Base-by-base conservation (phyloP, 2,797 vertebrate genomes). In the Spinibarbus caldwelli region DNA sequence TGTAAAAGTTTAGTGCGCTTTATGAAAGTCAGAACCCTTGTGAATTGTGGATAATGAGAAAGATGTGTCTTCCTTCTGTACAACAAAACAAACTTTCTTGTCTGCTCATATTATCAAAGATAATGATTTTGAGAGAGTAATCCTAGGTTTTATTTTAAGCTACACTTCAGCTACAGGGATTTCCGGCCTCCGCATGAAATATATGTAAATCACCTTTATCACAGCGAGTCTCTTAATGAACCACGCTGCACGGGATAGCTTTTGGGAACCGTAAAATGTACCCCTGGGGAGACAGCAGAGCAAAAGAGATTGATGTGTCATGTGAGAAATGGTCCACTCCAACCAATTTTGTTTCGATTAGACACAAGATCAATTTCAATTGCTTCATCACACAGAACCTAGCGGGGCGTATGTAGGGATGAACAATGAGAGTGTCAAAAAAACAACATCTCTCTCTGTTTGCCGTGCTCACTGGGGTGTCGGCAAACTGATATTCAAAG, bases 341-440 rank as follows among this genome's bases (percentile, higher is more conserved):
- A 72, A 87, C 87, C 83, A 88, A 87, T 89, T 89, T 89, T 75
- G 84, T 89, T 87, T 88, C 80, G 80, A 90, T 89, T 87, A 89
- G 87, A 87, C 82, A 87, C 76, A 70, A 88, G 89, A 90, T 91
- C 86, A 83, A 86, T 90, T 89, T 89, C 86, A 89, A 85, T 88
- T 64, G 85, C 78, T 76, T 64, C 84, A 83, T 80, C 62, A 78
- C 86, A 80, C 52, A 43, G 86, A 86, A 83, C 47, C 71, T 83
- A 75, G 82, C 29, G 38, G 78, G 75, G 79, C 34, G 54, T 81
- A 86, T 77, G 57, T 57, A 43, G 81, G 23, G 71, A 88, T 90
- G 85, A 90, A 89, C 87, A 89, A 90, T 89, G 88, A 86, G 72
- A 49, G 79, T 86, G 90, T 87, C 88, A 88, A 77, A 87, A n/a